These are phyloP conservation scores for Eurypyga helias DNA, from an alignment of 2,113 vertebrate genomes.

Conservation along the genomic window DNA sequence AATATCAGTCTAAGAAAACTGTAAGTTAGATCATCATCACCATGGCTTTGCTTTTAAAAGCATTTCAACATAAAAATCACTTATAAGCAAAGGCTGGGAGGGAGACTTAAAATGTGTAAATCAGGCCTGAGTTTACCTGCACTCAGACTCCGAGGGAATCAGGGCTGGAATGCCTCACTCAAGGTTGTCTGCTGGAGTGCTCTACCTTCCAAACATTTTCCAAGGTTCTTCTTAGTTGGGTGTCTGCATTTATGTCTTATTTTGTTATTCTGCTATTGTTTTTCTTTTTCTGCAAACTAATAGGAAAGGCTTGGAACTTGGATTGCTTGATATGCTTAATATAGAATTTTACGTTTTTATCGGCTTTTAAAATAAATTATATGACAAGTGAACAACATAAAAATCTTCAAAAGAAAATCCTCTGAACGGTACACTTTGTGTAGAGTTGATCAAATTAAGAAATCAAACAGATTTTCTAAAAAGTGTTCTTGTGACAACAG, in stretches of 20 bases:
- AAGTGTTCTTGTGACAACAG: neutral
- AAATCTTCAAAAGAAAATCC: conserved; percentile 10
- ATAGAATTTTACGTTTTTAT: neutral
- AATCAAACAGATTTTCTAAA: neutral
- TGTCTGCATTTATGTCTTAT: neutral
- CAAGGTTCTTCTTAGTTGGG: neutral
- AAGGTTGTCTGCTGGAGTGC: neutral
- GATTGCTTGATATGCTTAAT: neutral
- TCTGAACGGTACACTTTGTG: neutral
- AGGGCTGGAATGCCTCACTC: neutral
- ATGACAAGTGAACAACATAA: neutral
- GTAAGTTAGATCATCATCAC: neutral
- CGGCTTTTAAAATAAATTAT: neutral
- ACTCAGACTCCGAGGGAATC: neutral
- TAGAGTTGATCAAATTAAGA: neutral
- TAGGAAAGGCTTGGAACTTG: neutral
- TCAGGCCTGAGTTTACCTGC: neutral
- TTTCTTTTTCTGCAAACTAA: neutral
- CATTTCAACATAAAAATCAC: neutral
- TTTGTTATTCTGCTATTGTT: neutral
- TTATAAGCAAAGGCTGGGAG: neutral
- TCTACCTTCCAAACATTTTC: neutral
- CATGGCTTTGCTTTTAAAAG: neutral
- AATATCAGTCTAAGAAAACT: neutral
- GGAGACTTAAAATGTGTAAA: neutral